Base-by-base conservation (phyloP, 2,888 invertebrate species). In the Volucella inflata region DNA sequence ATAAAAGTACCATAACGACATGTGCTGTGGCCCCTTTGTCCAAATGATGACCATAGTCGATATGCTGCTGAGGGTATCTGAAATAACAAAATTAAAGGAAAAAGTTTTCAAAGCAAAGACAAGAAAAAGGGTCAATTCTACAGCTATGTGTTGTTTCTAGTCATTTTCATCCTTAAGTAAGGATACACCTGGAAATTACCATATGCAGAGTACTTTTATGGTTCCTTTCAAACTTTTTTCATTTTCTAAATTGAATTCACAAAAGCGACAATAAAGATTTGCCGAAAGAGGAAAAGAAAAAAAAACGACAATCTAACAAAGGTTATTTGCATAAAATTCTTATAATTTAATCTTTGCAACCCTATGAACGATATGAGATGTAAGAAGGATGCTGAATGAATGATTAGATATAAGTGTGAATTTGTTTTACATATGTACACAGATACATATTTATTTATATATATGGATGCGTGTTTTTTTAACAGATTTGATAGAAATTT, bases 301-400 rank as follows among this genome's bases (percentile, higher is more conserved):
- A 42, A 16, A 40, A 62, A 51, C 30, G 51, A 38, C 62, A 38
- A 72, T 79, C 59, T 59, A 59, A 16, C 46, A 51, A 67, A 65
- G 60, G 65, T 57, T 60, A 72, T 79, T 79, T 79, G 79, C 72
- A 79, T 79, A 79, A 67, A 71, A 59, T 79, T 65, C 65, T 79
- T 79, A 79, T 79, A 72, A 72, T 71, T 78, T 78, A n/a, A 67
- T 78, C 17, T 44, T 17, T 44, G 59, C 65, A 38, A 59, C 72
- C 72, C 40, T 68, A 68, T 30, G 53, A 64, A 53, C 44, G 57
- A 51, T 42, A 65, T 40, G 3, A 46, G 48, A n/a, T 11, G n/a
- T 46, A 42, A 60, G 60, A 60, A 53, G 62, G 62, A 77, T 60
- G 50, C 21, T 65, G 67, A 42, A 68, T 64, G 44, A 55, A 72